Percentiles rank a stretch among this genome's conserved stretches.
These are phyloP conservation scores for Diglossa cyanea DNA, from an alignment of 2,797 vertebrate species.

Conservation along the genomic window DNA sequence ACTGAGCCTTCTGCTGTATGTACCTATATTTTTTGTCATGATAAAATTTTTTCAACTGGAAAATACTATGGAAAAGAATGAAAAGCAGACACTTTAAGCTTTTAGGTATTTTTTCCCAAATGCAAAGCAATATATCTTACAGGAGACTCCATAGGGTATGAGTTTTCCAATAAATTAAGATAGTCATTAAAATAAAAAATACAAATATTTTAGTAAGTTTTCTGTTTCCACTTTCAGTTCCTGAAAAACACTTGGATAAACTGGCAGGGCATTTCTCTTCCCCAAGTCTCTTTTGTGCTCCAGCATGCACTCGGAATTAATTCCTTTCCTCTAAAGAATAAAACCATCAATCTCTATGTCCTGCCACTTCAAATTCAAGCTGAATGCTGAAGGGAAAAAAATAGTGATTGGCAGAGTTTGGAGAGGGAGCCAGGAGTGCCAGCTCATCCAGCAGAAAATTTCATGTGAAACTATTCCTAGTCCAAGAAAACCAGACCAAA, in stretches of 20 bases:
- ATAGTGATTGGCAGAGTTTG: constrained; percentile 22
- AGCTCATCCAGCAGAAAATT: constrained; percentile 3
- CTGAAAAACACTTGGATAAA: background rate
- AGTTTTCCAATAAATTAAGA: background rate
- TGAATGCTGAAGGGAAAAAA: background rate
- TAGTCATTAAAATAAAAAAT: background rate
- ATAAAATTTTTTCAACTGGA: background rate
- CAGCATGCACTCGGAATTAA: background rate
- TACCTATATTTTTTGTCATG: background rate
- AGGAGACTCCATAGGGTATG: background rate
- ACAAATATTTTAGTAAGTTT: background rate
- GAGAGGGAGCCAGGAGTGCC: background rate
- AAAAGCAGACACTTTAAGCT: background rate
- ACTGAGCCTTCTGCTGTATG: background rate
- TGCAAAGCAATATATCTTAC: background rate
- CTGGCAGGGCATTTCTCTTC: background rate
- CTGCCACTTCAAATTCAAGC: constrained; percentile 8
- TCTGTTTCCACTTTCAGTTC: background rate
- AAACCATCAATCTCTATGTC: constrained; percentile 16
- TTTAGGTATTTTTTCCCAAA: background rate
- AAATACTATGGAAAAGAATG: background rate
- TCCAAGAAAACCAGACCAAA: constrained; percentile 27
- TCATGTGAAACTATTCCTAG: background rate
- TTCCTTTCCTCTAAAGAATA: constrained; percentile 22
- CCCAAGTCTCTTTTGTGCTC: background rate